These are phyloP conservation scores for Meriones psammophilus DNA, from an alignment of 2,797 vertebrate species.

Conservation along the genomic window DNA sequence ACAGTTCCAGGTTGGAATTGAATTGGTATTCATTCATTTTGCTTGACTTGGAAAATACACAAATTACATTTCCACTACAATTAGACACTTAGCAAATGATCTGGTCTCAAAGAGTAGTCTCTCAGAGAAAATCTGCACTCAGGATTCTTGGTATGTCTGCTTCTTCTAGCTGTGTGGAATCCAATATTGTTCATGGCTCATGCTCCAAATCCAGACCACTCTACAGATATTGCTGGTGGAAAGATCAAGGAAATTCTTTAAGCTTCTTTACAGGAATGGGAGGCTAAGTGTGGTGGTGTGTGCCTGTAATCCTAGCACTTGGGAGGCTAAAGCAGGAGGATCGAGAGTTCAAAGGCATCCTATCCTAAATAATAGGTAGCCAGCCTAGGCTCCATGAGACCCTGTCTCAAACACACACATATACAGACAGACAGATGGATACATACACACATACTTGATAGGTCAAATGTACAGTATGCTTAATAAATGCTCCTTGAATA, in stretches of 20 bases:
- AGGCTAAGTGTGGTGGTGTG: neutral
- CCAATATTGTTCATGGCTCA: neutral
- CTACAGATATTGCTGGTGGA: neutral
- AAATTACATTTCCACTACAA: slow-evolving; percentile 36
- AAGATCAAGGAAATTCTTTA: neutral
- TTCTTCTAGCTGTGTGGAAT: neutral
- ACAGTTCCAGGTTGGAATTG: slow-evolving; percentile 65
- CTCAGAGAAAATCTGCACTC: neutral
- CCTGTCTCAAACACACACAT: neutral
- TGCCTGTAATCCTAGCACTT: neutral
- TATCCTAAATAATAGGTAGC: neutral
- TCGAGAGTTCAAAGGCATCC: neutral
- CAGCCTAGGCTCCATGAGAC: neutral
- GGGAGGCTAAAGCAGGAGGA: neutral
- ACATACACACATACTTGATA: neutral
- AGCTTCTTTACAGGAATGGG: neutral
- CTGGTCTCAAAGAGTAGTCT: neutral
- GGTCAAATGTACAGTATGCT: neutral
- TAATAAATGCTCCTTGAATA: neutral
- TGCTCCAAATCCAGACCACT: neutral
- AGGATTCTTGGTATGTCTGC: neutral
- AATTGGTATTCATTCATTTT: slow-evolving; percentile 73
- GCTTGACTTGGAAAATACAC: slow-evolving; percentile 57
- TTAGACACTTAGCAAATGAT: slow-evolving; percentile 30
- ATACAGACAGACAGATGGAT: neutral